These are phyloP conservation scores for Autographa pulchrina DNA, from an alignment of 2,888 invertebrate species.

Conservation along the genomic window DNA sequence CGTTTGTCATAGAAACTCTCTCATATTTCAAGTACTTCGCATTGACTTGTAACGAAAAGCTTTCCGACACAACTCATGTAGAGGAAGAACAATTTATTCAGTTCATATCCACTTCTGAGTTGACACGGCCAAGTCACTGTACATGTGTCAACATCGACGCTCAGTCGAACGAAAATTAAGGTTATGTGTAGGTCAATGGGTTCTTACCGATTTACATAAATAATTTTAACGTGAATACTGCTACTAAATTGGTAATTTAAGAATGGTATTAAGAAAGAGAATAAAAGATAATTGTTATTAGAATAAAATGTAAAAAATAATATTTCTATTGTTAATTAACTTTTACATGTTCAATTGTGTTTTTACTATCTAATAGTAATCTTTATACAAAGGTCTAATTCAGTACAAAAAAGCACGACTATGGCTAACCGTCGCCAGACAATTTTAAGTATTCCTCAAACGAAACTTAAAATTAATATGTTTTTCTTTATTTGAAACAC, in stretches of 20 bases:
- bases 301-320: too few species aligned
- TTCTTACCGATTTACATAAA: neutral
- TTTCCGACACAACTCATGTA: conserved; percentile 21
- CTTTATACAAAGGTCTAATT: too few species aligned
- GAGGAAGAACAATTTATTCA: conserved; percentile 43
- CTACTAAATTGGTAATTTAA: too few species aligned
- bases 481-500: too few species aligned
- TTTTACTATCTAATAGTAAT: too few species aligned
- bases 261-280: too few species aligned
- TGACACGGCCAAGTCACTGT: conserved; percentile 16
- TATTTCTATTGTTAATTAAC: too few species aligned
- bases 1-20: neutral
- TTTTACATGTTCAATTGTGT: too few species aligned
- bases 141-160: neutral
- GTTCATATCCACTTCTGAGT: conserved; percentile 36
- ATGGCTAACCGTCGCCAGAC: neutral
- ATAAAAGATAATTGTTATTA: too few species aligned
- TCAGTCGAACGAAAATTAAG: neutral
- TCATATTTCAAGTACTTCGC: neutral
- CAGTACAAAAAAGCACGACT: too few species aligned
- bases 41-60: conserved; percentile 1
- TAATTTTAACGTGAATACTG: too few species aligned
- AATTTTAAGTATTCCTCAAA: neutral
- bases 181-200: neutral
- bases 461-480: neutral